Percentiles rank a stretch among this genome's conserved stretches.
phyloP scores from a whole-genome alignment of 2,888 invertebrate genomes.

The Drosophila affinis region DNA sequence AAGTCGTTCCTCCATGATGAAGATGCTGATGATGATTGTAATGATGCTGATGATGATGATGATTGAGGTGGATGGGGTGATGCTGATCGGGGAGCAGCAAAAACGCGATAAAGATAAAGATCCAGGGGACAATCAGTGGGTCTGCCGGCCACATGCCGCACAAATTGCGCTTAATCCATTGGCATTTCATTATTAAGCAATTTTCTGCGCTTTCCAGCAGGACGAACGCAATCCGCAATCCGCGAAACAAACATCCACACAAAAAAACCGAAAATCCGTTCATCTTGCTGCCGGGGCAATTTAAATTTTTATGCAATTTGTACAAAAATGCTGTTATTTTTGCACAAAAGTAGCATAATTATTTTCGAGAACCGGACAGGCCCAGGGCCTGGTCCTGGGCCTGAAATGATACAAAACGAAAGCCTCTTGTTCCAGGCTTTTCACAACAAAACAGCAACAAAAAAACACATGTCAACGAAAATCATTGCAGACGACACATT shows the following conservation, averaged over 20 bases:
- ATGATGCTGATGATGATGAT: slow-evolving; percentile 10
- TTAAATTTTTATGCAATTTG: slow-evolving; percentile 82
- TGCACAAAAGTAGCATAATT: slow-evolving; percentile 81
- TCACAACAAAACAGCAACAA: slow-evolving; percentile 15
- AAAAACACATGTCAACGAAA: slow-evolving; percentile 68
- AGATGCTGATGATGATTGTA: slow-evolving; percentile 1
- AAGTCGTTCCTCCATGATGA: slow-evolving; percentile 6
- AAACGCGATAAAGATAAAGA: slow-evolving; percentile 51
- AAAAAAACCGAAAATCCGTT: slow-evolving; percentile 34
- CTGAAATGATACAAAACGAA: slow-evolving; percentile 11
- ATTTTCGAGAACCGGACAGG: slow-evolving; percentile 80
- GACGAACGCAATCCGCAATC: not conserved
- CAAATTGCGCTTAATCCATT: slow-evolving; percentile 78
- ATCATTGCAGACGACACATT: slow-evolving; percentile 82
- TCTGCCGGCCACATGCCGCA: slow-evolving; percentile 52
- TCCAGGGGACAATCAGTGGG: slow-evolving; percentile 50
- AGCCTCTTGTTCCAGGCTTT: slow-evolving; percentile 3
- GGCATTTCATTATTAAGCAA: slow-evolving; percentile 80
- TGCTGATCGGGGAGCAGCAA: slow-evolving; percentile 6
- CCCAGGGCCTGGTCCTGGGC: not conserved
- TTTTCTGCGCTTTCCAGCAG: slow-evolving; percentile 55
- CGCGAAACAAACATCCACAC: slow-evolving; percentile 10
- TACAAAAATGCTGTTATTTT: slow-evolving; percentile 81
- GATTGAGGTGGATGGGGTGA: slow-evolving; percentile 1
- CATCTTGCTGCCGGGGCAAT: slow-evolving; percentile 54